Evolutionary conservation across 2,797 vertebrate genomes (phyloP).

Genomic region (Mionectes olivaceus): DNA sequence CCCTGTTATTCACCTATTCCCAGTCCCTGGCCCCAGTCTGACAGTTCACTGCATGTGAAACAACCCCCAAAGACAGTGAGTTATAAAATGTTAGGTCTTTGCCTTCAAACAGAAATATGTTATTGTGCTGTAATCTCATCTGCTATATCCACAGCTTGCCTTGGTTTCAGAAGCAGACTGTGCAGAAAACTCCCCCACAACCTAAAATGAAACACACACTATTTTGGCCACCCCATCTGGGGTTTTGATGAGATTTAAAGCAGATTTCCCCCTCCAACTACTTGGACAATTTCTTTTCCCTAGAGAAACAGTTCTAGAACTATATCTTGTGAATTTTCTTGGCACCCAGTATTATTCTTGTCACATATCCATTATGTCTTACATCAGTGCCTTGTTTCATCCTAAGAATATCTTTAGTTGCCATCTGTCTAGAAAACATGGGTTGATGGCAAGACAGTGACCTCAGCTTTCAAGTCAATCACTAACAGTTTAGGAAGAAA

Average conservation of each 20-base stretch:
- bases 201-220: neutral
- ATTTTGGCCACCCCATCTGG: neutral
- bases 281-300: neutral
- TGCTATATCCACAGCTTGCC: neutral
- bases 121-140: neutral
- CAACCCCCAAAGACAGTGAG: neutral
- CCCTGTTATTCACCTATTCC: neutral
- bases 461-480: conserved; percentile 14
- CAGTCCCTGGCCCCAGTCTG: neutral
- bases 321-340: conserved; percentile 22
- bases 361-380: conserved; percentile 32
- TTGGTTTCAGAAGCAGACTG: neutral
- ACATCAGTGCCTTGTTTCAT: conserved; percentile 38
- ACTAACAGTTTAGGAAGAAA: neutral
- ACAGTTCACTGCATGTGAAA: neutral
- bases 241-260: neutral
- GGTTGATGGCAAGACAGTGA: neutral
- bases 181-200: neutral
- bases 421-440: conserved; percentile 31
- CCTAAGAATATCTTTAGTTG: conserved; percentile 17
- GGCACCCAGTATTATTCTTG: neutral
- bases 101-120: neutral
- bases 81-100: neutral
- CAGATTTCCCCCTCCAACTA: neutral
- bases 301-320: neutral